Base-by-base conservation (phyloP, 2,797 vertebrate species). In the Gymnoscopelus microlampas region DNA sequence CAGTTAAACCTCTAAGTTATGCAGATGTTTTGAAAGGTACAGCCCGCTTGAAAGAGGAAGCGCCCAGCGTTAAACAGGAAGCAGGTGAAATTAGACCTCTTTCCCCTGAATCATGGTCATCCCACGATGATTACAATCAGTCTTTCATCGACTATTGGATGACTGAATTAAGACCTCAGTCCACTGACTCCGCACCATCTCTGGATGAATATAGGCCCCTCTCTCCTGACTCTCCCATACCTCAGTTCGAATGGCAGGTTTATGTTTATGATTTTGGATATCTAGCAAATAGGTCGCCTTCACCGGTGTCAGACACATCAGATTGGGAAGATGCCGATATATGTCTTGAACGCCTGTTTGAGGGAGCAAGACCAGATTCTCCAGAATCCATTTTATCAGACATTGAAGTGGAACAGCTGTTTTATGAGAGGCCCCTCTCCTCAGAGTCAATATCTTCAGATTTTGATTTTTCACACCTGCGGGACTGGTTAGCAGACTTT, bases 321-420 rank as follows among this genome's bases (percentile, higher is more conserved):
- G 67, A 61, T n/a, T n/a, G 19, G 13, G 59, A 69, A 26, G 24
- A n/a, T 15, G 24, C 32, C 26, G 50, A 69, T 11, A 11, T 55
- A 2, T 47, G 24, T 39, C 32, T 62, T 61, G 59, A 69, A 47
- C 10, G 29, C 23, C 5, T 69, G 0, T 54, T 54, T 49, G 50
- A 53, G 15, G n/a, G 62, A 12, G 15, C 24, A 2, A 24, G 53
- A 55, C 11, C 53, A 49, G 24, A 55, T 44, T 55, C 60, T 32
- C 68, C 68, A 63, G 13, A 49, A 3, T 63, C 68, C 63, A 14
- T 19, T 54, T 15, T 53, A 44, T 39, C 63, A 39, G 63, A 64
- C 51, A 19, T 35, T 35, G 13, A 32, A 19, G 8, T 55, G 8
- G 29, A 55, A 39, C 11, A 9, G n/a, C 11, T 39, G 29, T 47